Conservation (phyloP, 2,797 vertebrate genomes). For the Poecile montanus region DNA sequence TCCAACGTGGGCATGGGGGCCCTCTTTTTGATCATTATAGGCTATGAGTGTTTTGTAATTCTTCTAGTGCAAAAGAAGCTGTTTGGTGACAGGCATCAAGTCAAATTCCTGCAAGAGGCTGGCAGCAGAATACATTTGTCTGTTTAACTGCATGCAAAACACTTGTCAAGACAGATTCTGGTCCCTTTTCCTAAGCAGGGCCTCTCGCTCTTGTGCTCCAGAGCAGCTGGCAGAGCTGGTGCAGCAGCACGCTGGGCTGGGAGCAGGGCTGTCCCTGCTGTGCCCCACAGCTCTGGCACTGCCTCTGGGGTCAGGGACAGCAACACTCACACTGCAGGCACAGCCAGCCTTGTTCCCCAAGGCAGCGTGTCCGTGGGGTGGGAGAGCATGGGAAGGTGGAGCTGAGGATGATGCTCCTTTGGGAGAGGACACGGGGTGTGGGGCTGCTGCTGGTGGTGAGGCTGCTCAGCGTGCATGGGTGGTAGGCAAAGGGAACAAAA, state of each 20-base stretch:
- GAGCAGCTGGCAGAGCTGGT: slow-evolving; percentile 28
- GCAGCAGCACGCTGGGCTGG: background rate
- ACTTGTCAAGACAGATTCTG: slow-evolving; percentile 75
- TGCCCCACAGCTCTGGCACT: background rate
- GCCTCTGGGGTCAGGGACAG: background rate
- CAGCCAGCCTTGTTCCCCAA: background rate
- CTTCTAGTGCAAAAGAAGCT: slow-evolving; percentile 73
- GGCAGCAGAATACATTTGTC: slow-evolving; percentile 78
- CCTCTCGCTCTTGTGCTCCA: background rate
- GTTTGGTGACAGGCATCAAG: slow-evolving; percentile 79
- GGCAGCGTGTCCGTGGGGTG: background rate
- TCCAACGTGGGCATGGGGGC: slow-evolving; percentile 37
- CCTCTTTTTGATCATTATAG: slow-evolving; percentile 57
- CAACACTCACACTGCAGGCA: background rate
- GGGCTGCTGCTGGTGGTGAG: background rate
- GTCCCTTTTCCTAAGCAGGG: slow-evolving; percentile 24
- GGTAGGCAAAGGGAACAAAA: background rate
- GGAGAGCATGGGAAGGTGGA: background rate
- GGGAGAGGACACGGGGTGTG: background rate
- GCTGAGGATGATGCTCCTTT: background rate
- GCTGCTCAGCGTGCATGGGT: background rate
- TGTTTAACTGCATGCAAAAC: slow-evolving; percentile 78
- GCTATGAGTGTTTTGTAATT: slow-evolving; percentile 68
- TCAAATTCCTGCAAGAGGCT: slow-evolving; percentile 72
- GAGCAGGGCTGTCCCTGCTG: background rate